Base-by-base conservation (phyloP, 1,140 invertebrate genomes). In the Arion vulgaris region DNA sequence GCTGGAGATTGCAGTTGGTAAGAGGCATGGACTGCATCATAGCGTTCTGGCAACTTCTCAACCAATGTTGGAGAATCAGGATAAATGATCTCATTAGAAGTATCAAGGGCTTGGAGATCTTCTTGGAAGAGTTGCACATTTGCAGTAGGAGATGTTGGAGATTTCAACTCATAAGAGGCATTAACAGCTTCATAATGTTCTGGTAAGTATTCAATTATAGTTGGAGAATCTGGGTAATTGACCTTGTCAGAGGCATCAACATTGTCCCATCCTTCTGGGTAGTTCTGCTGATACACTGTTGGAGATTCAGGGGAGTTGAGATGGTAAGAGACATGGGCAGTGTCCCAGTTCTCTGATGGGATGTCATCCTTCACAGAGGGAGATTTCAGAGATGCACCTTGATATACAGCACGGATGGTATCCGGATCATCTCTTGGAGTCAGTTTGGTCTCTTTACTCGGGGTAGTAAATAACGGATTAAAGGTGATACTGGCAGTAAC, bases 61-160 rank as follows among this genome's bases (percentile, higher is more conserved):
- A 7, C 32, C 32, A 13, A 9, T 0, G 62, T 32, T 5, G 62
- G 62, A 66, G 62, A 66, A 32, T 7, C 28, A 32, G 62, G n/a
- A 7, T n/a, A 32, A 1, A 68, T 76, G 17, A 74, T 69, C 69
- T 81, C 74, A 76, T 73, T 77, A 69, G 62, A 28, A 17, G 62
- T 17, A 66, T 66, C n/a, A 66, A 66, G 5, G n/a, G 1, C 32
- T 5, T 32, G 7, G 2, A 5, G 32, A 28, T 66, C 4, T 66
- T 80, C 82, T 62, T 45, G 74, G 17, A 57, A 80, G 41, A 38
- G 5, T 17, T 66, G 5, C 2, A 11, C n/a, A 32, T 2, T 32
- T 7, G 17, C 62, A 66, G 62, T 66, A 13, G 62, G 62, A 32
- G 62, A 66, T 15, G 4, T 17, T 7, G 62, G 62, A 34, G 62